phyloP scores from a whole-genome alignment of 2,113 vertebrate genomes.

The Pterocles orientalis region DNA sequence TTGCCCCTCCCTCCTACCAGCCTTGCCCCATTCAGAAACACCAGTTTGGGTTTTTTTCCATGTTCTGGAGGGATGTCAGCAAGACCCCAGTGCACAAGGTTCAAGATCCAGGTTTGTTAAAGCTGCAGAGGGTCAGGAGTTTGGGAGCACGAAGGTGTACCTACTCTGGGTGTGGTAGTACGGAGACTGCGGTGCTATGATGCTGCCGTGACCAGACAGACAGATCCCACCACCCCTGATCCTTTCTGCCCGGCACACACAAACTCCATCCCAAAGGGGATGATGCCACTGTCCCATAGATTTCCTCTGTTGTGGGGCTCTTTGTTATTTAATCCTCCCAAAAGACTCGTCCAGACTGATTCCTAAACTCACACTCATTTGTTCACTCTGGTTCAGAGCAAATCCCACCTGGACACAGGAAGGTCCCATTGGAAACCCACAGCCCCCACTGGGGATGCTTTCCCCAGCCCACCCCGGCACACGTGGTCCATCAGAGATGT shows the following conservation, averaged over 20 bases:
- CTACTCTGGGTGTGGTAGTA: neutral
- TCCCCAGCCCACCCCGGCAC: neutral
- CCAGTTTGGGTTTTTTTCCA: neutral
- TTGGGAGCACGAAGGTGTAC: neutral
- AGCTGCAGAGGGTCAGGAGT: neutral
- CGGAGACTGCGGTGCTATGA: neutral
- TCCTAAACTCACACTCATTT: neutral
- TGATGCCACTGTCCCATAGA: neutral
- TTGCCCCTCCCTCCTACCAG: neutral
- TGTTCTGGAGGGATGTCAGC: rapidly evolving
- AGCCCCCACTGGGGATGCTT: neutral
- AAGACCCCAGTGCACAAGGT: neutral
- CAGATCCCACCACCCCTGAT: neutral
- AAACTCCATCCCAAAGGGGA: neutral
- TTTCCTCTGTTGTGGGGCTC: neutral
- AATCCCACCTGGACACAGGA: neutral
- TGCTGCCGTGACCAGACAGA: neutral
- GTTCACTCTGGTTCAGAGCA: neutral
- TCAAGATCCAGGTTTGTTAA: neutral
- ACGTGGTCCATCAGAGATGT: neutral
- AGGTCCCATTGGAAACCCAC: neutral
- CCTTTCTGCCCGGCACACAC: neutral
- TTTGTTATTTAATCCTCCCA: neutral
- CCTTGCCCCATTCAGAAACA: neutral
- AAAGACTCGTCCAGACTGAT: neutral